These are phyloP conservation scores for Scaptomyza parva DNA, from an alignment of 2,888 invertebrate genomes.

Conservation along the genomic window DNA sequence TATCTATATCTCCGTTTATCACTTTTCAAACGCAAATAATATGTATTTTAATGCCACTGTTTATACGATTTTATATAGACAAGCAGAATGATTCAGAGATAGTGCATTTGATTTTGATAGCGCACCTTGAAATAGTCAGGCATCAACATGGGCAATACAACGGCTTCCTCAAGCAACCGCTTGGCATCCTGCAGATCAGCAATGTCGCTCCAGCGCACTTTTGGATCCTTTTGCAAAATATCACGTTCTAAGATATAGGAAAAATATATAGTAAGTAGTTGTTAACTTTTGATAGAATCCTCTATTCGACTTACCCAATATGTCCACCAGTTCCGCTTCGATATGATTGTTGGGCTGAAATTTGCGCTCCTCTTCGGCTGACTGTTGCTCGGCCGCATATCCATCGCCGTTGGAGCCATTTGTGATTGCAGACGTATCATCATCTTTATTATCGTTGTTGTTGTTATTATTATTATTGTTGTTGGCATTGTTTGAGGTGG, in stretches of 20 bases:
- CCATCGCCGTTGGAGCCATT: conserved; percentile 83
- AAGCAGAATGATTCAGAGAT: conserved; percentile 37
- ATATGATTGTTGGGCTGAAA: conserved; percentile 93
- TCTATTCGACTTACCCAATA: conserved; percentile 88
- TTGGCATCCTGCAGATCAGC: conserved; percentile 96
- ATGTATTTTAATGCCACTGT: neutral
- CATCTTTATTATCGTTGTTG: conserved; percentile 84
- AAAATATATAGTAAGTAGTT: neutral
- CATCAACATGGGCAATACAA: conserved; percentile 98
- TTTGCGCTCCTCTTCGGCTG: conserved; percentile 91
- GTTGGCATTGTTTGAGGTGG: conserved; percentile 49
- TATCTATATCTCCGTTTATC: neutral
- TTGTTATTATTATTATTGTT: conserved; percentile 46
- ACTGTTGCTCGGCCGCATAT: conserved; percentile 86
- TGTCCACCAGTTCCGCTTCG: conserved; percentile 96
- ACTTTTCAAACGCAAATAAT: neutral
- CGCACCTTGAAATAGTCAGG: conserved; percentile 98
- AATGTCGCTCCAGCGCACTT: conserved; percentile 97
- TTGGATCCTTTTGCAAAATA: conserved; percentile 98
- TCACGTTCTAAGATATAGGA: conserved; percentile 90
- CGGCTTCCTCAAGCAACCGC: conserved; percentile 96
- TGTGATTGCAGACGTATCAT: conserved; percentile 87
- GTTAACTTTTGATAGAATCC: neutral
- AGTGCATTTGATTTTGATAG: conserved; percentile 22
- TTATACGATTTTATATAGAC: neutral